Evolutionary conservation across 2,888 invertebrate genomes (phyloP).

Genomic region (Brachypalpus laphriformis): DNA sequence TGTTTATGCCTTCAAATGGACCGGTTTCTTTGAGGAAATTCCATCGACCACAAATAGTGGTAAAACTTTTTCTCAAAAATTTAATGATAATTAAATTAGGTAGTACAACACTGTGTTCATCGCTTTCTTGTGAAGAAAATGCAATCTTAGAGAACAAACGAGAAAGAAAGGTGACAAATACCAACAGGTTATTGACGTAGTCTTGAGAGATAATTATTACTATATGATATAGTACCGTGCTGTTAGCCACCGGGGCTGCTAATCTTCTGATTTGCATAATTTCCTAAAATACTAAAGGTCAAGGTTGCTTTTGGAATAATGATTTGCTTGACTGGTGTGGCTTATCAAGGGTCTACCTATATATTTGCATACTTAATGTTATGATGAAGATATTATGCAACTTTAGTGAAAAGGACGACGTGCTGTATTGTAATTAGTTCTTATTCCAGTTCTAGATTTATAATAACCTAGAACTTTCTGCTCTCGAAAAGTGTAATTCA

Average conservation of each 20-base stretch:
- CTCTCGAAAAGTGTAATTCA: too few species aligned
- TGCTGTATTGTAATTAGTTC: too few species aligned
- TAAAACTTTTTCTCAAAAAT: background rate
- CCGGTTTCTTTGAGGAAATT: background rate
- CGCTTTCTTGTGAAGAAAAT: background rate
- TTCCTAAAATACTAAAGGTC: background rate
- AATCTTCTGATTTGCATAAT: background rate
- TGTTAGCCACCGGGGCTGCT: background rate
- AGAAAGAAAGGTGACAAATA: background rate
- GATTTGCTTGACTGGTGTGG: background rate
- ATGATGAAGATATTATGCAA: too few species aligned
- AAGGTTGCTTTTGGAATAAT: background rate
- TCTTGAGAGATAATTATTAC: background rate
- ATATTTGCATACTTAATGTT: background rate
- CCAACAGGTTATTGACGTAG: background rate
- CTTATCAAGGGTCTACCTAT: background rate
- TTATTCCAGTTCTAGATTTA: too few species aligned
- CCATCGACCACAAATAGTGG: background rate
- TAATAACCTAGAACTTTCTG: too few species aligned
- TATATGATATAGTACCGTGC: background rate
- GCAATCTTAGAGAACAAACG: background rate
- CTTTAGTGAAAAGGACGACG: too few species aligned
- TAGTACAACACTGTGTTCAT: background rate
- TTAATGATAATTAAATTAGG: constrained; percentile 10
- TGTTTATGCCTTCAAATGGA: background rate